phyloP scores from a whole-genome alignment of 2,113 vertebrate genomes.

The Nyctibius bracteatus region DNA sequence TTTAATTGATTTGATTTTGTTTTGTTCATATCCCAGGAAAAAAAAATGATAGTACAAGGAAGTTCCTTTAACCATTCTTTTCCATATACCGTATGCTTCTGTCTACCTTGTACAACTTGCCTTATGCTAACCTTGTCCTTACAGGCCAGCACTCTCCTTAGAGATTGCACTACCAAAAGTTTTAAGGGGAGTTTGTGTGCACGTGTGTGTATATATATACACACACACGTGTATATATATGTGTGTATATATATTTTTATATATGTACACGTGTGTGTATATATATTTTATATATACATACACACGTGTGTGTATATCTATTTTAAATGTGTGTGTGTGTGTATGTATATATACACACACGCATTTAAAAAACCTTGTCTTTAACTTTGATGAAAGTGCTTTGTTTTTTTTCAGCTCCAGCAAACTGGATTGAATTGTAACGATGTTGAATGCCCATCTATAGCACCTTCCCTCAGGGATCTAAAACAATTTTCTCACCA shows the following conservation, averaged over 20 bases:
- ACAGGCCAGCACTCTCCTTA: background rate
- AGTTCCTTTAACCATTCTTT: background rate
- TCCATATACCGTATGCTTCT: rapidly evolving
- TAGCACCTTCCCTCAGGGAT: constrained; percentile 11
- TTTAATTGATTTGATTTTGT: background rate
- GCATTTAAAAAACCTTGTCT: background rate
- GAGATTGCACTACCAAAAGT: background rate
- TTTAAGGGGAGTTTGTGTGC: background rate
- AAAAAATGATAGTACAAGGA: background rate
- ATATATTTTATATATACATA: too few species aligned
- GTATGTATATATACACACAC: background rate
- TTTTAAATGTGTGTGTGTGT: background rate
- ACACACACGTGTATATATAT: rapidly evolving
- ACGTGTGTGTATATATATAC: background rate
- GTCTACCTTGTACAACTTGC: background rate
- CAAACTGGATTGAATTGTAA: background rate
- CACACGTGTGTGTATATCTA: rapidly evolving
- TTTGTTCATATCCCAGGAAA: background rate
- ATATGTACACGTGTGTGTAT: background rate
- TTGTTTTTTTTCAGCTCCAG: constrained; percentile 9
- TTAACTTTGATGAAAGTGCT: background rate
- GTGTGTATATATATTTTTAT: background rate
- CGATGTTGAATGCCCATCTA: background rate
- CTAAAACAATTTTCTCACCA: constrained; percentile 24
- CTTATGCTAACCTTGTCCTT: background rate